Evolutionary conservation across 2,797 vertebrate genomes (phyloP).

Genomic region (Pseudomugil tenellus): DNA sequence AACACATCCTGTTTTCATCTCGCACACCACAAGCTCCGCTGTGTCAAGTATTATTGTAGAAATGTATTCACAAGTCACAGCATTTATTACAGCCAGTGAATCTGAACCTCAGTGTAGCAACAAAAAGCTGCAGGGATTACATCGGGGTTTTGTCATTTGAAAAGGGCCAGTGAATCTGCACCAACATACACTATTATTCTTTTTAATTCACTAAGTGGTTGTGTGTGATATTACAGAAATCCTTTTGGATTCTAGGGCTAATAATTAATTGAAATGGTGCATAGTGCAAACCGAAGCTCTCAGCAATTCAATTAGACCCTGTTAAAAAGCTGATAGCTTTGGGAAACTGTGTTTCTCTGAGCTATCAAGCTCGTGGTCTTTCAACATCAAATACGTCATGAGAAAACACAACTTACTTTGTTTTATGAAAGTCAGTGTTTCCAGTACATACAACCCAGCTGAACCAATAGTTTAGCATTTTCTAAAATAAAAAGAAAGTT

Average conservation of each 20-base stretch:
- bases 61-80: conserved; percentile 66
- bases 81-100: conserved; percentile 81
- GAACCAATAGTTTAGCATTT: conserved; percentile 21
- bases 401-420: conserved; percentile 33
- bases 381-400: conserved; percentile 48
- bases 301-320: conserved; percentile 84
- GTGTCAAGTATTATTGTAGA: conserved; percentile 70
- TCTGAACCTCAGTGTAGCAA: conserved; percentile 80
- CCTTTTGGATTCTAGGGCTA: conserved; percentile 80
- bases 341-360: conserved; percentile 79
- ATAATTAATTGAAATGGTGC: conserved; percentile 85
- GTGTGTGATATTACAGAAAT: conserved; percentile 81
- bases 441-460: conserved; percentile 17
- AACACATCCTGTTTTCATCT: conserved; percentile 83
- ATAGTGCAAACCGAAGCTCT: conserved; percentile 81
- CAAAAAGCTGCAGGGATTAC: conserved; percentile 80
- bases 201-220: conserved; percentile 84
- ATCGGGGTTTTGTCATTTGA: conserved; percentile 79
- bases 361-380: conserved; percentile 55
- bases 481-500: conserved; percentile 13
- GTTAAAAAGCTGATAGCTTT: conserved; percentile 82
- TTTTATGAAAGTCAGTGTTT: conserved; percentile 24
- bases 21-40: conserved; percentile 33
- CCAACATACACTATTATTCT: conserved; percentile 80
- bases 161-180: conserved; percentile 79